Percentiles rank a stretch among this genome's conserved stretches.
Conservation (phyloP, 1,140 invertebrate genomes). For the Cherax destructor region DNA sequence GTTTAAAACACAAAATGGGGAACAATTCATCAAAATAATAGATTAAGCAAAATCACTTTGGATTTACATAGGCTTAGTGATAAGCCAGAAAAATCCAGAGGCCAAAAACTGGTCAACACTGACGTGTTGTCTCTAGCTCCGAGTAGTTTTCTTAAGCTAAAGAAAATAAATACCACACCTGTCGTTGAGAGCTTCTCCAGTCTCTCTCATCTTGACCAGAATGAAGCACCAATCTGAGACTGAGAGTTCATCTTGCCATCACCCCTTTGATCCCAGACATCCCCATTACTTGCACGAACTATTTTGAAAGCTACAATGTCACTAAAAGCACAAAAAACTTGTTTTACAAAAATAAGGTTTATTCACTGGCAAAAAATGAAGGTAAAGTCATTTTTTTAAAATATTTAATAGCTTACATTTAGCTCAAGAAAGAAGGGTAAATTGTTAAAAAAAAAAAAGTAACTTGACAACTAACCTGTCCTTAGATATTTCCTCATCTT, state of each 20-base stretch:
- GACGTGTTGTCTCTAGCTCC: too few species aligned
- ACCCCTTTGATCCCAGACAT: constrained; percentile 96
- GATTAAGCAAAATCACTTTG: too few species aligned
- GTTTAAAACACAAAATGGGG: background rate
- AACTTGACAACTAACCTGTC: constrained; percentile 84
- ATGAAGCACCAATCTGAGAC: constrained; percentile 95
- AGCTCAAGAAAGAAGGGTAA: background rate
- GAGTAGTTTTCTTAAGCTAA: too few species aligned
- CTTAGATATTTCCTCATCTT: constrained; percentile 97
- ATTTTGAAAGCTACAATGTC: constrained; percentile 98
- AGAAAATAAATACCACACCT: constrained; percentile 40
- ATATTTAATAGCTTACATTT: background rate
- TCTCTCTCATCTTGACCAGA: constrained; percentile 97
- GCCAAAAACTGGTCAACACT: too few species aligned
- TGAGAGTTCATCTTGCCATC: constrained; percentile 97
- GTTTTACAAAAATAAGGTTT: background rate
- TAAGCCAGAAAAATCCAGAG: too few species aligned
- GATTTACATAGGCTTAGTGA: too few species aligned
- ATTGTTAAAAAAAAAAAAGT: too few species aligned
- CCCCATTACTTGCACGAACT: constrained; percentile 97
- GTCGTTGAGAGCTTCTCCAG: constrained; percentile 93
- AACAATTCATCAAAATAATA: background rate
- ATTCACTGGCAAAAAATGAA: too few species aligned
- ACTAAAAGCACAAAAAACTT: constrained; percentile 77
- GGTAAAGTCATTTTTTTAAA: too few species aligned